phyloP scores from a whole-genome alignment of 1,140 invertebrate species.

The Hypothenemus hampei region DNA sequence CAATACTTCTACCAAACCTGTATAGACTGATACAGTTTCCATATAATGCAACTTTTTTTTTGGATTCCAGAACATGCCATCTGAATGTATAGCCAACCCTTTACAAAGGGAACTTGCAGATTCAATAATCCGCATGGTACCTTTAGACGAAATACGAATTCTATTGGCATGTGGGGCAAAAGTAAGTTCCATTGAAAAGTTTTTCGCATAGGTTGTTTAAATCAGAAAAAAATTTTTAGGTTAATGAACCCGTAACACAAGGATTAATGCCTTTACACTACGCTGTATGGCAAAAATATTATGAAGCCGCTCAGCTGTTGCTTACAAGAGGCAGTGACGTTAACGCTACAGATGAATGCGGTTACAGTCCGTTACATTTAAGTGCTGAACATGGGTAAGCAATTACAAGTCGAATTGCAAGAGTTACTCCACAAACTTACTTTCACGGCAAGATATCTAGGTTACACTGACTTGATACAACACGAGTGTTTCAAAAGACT shows the following conservation, averaged over 20 bases:
- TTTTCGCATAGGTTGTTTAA: not conserved
- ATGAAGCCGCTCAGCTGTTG: slow-evolving; percentile 72
- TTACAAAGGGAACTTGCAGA: slow-evolving; percentile 84
- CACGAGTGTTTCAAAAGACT: no score
- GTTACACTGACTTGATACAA: no score
- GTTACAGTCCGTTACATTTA: slow-evolving; percentile 83
- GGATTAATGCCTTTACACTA: slow-evolving; percentile 87
- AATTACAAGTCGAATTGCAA: not conserved
- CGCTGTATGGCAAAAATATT: slow-evolving; percentile 80
- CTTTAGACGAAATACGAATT: slow-evolving; percentile 81
- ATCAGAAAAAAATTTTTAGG: no score
- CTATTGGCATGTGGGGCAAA: slow-evolving; percentile 80
- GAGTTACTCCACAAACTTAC: no score
- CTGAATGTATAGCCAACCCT: slow-evolving; percentile 66
- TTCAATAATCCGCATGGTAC: slow-evolving; percentile 80
- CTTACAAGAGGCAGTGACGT: slow-evolving; percentile 76
- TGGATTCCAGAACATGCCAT: slow-evolving; percentile 54
- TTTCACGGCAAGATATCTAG: no score
- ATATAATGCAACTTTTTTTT: not conserved
- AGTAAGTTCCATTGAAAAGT: slow-evolving; percentile 46
- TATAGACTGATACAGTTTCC: no score
- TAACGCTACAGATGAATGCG: slow-evolving; percentile 81
- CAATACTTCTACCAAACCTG: no score
- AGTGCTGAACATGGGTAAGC: slow-evolving; percentile 76
- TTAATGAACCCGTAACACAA: slow-evolving; percentile 70